Evolutionary conservation across 2,113 vertebrate genomes (phyloP), one percentile per base, ranked within the genome.

Genomic region (Ivindomyrus marchei): DNA sequence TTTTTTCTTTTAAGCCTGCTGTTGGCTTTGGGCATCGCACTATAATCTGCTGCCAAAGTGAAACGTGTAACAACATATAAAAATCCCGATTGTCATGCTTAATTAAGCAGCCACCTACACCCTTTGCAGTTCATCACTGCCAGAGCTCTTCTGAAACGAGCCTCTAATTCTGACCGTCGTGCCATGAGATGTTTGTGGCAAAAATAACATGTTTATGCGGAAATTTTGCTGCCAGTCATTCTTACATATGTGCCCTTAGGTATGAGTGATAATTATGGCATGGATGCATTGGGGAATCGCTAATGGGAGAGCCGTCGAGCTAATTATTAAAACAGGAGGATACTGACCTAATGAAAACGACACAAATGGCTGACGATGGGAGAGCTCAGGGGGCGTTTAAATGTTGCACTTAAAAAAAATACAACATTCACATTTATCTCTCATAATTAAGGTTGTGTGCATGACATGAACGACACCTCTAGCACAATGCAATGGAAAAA

Each of bases 381-480:
- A 19, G 52, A 39, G 2, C 52, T 36, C 49, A 17, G 52, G 19
- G 27, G 27, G 5, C 50, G 58, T 36, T 53, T 7, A 58, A 36
- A 39, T 3, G 13, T 27, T 53, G 24, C 4, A 36, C 11, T 31
- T 36, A 7, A 39, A 58, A 56, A 58, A 39, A 24, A 39, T 3
- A 88, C 47, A 87, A 56, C 86, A 87, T 36, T 42, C 42, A 74
- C n/a, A 50, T 87, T 87, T 50, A 24, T 87, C 85, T 27, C 24
- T 31, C 5, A 27, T 50, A 52, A 87, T 49, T 53, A 87, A 31
- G 46, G 45, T 4, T 50, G 84, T 46, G 74, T 39, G 74, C 13
- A 31, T 27, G 62, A 31, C n/a, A 3, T 56, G 31, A 36, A 36
- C 13, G 13, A 74, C 27, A 36, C 66, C 56, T 62, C 56, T 2